Base-by-base conservation (phyloP, 2,888 invertebrate species). In the Diabrotica balteata region DNA sequence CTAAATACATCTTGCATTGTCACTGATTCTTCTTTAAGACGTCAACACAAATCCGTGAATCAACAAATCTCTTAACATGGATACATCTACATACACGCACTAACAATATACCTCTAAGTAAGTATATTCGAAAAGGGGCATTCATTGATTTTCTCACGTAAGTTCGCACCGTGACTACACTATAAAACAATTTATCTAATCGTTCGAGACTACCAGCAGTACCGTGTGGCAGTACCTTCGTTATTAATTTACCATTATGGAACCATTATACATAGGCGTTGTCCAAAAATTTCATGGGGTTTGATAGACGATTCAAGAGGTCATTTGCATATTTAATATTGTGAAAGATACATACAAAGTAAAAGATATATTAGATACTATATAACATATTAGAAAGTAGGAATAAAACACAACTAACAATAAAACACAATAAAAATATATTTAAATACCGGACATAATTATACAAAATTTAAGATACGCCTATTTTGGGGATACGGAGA, bases 221-320 rank as follows among this genome's bases (percentile, higher is more conserved):
- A 63, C 51, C 60, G 60, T 46, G 47, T 47, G 54, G 52, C 61
- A 51, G 61, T 61, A 61, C 32, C 61, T 9, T 72, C 73, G 74
- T 74, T 74, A 76, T 76, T 76, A 76, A 76, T 75, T 74, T 73
- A 70, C 71, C 76, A 76, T 76, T 76, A 76, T 71, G 65, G 68
- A 73, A 75, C 67, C 73, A 74, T 76, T 76, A 76, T 51, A 10
- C 47, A 47, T 8, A 3, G 47, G 47, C 47, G 47, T 47, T 8
- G 47, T 10, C 47, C 9, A 8, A 47, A 47, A 47, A 32, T 32
- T 32, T 32, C 4, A 32, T 32, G 32, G 32, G 32, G 32, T 32
- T 32, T 32, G 32, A 32, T 32, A 32, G 32, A 32, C 1, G 17
- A 17, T 17, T 17, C 17, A 17, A 17, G 17, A 17, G 2, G 17